Percentiles rank a stretch among this genome's conserved stretches.
Conservation (phyloP, 2,888 invertebrate species). For the Ormia ochracea region DNA sequence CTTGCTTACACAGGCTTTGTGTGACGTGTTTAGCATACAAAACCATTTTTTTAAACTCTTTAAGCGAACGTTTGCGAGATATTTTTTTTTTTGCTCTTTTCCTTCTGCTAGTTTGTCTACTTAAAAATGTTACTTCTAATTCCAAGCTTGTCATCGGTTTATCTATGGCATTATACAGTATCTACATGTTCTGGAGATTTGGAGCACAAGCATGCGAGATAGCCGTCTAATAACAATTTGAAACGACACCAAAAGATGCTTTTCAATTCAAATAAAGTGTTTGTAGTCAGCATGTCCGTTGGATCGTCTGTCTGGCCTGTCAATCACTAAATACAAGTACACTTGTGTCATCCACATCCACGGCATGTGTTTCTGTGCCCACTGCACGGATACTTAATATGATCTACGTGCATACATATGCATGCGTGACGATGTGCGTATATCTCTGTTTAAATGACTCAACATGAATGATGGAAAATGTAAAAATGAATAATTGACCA, state of each 20-base stretch:
- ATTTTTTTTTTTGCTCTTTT: neutral
- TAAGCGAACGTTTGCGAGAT: conserved; percentile 13
- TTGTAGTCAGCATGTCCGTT: conserved; percentile 33
- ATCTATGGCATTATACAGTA: conserved; percentile 53
- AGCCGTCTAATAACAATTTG: conserved; percentile 41
- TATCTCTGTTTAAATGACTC: neutral
- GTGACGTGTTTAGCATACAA: conserved; percentile 52
- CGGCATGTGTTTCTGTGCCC: neutral
- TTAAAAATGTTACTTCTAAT: conserved; percentile 40
- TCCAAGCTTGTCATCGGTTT: conserved; percentile 48
- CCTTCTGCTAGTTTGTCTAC: conserved; percentile 9
- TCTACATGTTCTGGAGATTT: conserved; percentile 55
- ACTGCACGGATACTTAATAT: conserved; percentile 34
- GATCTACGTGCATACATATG: neutral
- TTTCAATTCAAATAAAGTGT: conserved; percentile 48
- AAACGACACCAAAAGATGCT: conserved; percentile 39
- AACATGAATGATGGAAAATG: conserved; percentile 7
- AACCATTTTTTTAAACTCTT: conserved; percentile 8
- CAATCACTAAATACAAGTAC: conserved; percentile 45
- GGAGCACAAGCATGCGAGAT: conserved; percentile 36
- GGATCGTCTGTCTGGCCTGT: conserved; percentile 6
- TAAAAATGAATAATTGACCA: conserved; percentile 55
- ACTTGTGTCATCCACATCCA: conserved; percentile 41
- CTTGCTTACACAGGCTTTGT: conserved; percentile 19
- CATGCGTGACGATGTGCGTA: neutral